phyloP scores from a whole-genome alignment of 2,113 vertebrate species.

The Salvelinus namaycush region DNA sequence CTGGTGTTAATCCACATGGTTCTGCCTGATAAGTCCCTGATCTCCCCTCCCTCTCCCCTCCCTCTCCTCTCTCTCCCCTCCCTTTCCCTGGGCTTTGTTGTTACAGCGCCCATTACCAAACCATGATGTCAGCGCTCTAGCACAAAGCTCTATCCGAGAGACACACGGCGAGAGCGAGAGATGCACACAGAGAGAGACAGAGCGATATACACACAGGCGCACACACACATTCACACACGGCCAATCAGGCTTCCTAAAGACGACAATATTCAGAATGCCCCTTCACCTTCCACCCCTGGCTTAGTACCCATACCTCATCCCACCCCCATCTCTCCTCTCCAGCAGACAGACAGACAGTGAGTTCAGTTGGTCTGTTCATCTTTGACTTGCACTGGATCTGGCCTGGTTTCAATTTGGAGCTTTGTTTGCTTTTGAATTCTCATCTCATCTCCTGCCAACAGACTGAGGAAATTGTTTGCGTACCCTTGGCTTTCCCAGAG shows the following conservation, averaged over 20 bases:
- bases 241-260: slow-evolving; percentile 8
- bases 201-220: neutral
- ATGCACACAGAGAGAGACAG: no score
- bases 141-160: no score
- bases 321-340: neutral
- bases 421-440: slow-evolving; percentile 61
- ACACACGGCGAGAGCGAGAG: no score
- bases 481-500: slow-evolving; percentile 28
- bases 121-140: slow-evolving; percentile 43
- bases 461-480: slow-evolving; percentile 40
- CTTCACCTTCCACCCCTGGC: neutral
- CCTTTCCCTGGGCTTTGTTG: slow-evolving; percentile 27
- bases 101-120: slow-evolving; percentile 46
- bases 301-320: no score
- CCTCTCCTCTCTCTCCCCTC: slow-evolving; percentile 1
- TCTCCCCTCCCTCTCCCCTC: slow-evolving; percentile 49
- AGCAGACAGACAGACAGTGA: neutral
- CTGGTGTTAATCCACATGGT: slow-evolving; percentile 62
- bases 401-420: slow-evolving; percentile 65
- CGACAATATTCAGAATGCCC: neutral
- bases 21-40: slow-evolving; percentile 49
- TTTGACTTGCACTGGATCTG: slow-evolving; percentile 38
- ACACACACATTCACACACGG: slow-evolving; percentile 2
- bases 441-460: slow-evolving; percentile 57
- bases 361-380: slow-evolving; percentile 1